Percentiles rank a stretch among this genome's conserved stretches.
These are phyloP conservation scores for Phenganax marumi DNA, from an alignment of 92 coral and sea anemone species.

Conservation along the genomic window DNA sequence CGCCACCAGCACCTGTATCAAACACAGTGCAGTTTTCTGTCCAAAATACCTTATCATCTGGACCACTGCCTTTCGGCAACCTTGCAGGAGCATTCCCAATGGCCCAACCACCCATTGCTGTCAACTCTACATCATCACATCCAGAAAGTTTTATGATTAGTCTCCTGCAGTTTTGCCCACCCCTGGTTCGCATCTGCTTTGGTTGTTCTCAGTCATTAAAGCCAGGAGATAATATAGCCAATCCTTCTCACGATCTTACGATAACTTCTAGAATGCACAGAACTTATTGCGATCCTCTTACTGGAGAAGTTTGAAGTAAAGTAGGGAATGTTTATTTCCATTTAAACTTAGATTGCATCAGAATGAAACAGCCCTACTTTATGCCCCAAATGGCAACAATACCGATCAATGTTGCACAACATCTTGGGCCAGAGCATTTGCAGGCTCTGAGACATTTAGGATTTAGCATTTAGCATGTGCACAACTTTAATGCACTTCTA, in stretches of 20 bases:
- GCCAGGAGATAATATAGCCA: conserved; percentile 28
- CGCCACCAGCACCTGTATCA: too few species aligned
- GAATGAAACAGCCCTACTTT: conserved; percentile 40
- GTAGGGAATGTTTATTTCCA: conserved; percentile 40
- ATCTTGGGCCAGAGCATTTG: neutral
- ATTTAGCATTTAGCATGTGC: neutral
- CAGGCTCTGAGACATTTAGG: neutral
- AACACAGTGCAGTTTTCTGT: too few species aligned
- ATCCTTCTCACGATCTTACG: conserved; percentile 28
- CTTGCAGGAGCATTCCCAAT: too few species aligned
- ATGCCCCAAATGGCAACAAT: conserved; percentile 13
- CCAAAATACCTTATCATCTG: too few species aligned
- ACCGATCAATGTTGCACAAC: neutral
- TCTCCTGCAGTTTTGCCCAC: conserved; percentile 30
- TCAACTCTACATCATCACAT: too few species aligned
- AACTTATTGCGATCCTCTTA: neutral
- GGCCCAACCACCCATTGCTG: too few species aligned
- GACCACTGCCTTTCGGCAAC: too few species aligned
- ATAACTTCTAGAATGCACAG: conserved; percentile 38
- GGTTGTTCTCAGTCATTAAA: conserved; percentile 37
- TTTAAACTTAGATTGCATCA: conserved; percentile 13
- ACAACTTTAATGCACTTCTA: neutral
- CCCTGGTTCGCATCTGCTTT: conserved; percentile 21
- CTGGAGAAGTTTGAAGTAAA: neutral
- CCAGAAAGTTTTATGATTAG: neutral